phyloP scores from a whole-genome alignment of 2,888 invertebrate species.

The Pollenia labialis region DNA sequence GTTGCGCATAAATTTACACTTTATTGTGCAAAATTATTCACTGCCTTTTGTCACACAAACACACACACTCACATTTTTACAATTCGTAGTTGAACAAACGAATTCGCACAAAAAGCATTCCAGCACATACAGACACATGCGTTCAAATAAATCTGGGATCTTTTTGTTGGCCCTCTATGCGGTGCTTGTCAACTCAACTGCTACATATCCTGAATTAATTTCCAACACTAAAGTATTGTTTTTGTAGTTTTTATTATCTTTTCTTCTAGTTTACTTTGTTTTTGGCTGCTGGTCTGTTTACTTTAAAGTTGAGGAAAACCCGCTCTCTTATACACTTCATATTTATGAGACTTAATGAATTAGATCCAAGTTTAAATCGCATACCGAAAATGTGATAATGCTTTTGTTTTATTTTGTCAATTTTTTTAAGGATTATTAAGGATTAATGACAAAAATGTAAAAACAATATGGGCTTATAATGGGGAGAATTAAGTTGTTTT shows the following conservation, averaged over 20 bases:
- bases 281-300: not conserved
- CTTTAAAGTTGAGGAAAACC: not conserved
- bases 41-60: conserved; percentile 56
- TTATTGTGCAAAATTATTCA: conserved; percentile 70
- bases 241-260: not conserved
- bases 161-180: conserved; percentile 74
- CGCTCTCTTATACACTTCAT: not conserved
- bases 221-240: conserved; percentile 32
- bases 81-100: conserved; percentile 16
- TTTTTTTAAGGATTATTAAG: too few species aligned
- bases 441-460: too few species aligned
- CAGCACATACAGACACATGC: not conserved
- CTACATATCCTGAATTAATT: conserved; percentile 66
- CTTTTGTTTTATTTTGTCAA: too few species aligned
- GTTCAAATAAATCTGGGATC: conserved; percentile 76
- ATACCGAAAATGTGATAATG: too few species aligned
- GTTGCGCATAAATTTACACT: conserved; percentile 72
- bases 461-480: too few species aligned
- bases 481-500: too few species aligned
- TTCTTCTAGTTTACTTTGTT: not conserved
- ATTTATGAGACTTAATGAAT: too few species aligned
- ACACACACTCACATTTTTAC: conserved; percentile 54
- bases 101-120: conserved; percentile 53
- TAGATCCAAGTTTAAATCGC: too few species aligned
- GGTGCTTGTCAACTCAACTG: conserved; percentile 64